Base-by-base conservation (phyloP, 2,888 invertebrate genomes). In the Callyntrura guangdongensis region DNA sequence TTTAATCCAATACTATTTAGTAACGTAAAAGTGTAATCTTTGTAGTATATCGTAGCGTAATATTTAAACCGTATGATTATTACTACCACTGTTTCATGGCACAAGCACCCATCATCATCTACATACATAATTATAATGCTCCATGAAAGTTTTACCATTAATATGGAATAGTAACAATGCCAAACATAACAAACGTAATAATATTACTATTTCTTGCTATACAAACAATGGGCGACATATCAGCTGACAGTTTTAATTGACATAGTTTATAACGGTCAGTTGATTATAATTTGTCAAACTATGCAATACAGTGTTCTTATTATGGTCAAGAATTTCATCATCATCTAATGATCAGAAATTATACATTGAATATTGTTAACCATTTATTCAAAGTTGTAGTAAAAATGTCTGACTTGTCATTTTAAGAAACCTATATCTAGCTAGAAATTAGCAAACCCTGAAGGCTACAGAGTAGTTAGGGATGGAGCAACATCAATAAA, bases 41-140 rank as follows among this genome's bases (percentile, higher is more conserved):
- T 25, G 20, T 56, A 27, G 25, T 69, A 69, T 12, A 20, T 49
- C 49, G 77, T 47, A 77, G 77, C 49, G 49, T 49, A 53, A 22
- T 14, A 25, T 49, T 49, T 77, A 77, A 49, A n/a, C 49, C 8
- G 36, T 69, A 69, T 56, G 27, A 81, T 61, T 45, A n/a, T 36
- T 67, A 67, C 64, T 84, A 84, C 69, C 84, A 84, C 59, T 83
- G 83, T 59, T 82, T 20, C 86, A 87, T 87, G 87, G 87, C 87
- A 87, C 87, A 87, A 79, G 79, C 79, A 79, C 81, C 87, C 87
- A 77, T 77, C 79, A 64, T 67, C 87, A 81, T 53, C 87, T 64
- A 86, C 56, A 17, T 64, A 86, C 56, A 17, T 85, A 56, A n/a
- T 56, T 74, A 17, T 81, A 36, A 25, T 67, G 64, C 25, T 86